These are phyloP conservation scores for Limnodromus scolopaceus DNA, from an alignment of 2,797 vertebrate species.

Conservation along the genomic window DNA sequence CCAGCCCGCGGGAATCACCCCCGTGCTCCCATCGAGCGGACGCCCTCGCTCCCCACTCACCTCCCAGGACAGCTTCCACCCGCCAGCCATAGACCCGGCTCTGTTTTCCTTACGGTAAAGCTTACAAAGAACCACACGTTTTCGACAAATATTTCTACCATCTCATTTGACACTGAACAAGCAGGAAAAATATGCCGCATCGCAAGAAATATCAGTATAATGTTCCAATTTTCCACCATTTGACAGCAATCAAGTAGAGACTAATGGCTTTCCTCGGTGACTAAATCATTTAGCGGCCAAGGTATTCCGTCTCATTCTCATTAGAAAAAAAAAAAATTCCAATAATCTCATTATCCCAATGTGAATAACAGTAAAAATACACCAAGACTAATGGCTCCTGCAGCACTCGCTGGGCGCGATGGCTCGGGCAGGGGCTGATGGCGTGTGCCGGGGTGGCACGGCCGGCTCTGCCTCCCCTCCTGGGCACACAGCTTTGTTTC, in stretches of 20 bases:
- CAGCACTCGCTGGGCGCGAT: conserved; percentile 64
- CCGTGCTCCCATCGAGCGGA: background rate
- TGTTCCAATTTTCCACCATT: conserved; percentile 84
- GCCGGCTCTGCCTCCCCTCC: background rate
- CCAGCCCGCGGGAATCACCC: background rate
- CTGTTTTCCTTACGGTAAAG: conserved; percentile 16
- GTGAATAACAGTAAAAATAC: conserved; percentile 87
- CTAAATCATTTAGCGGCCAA: conserved; percentile 87
- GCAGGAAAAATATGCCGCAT: conserved; percentile 80
- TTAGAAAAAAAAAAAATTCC: conserved; percentile 87
- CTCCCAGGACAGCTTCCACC: background rate
- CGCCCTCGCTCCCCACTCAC: background rate
- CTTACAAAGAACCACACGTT: background rate
- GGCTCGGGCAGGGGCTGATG: conserved; percentile 78
- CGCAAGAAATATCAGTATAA: conserved; percentile 88
- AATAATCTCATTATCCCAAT: conserved; percentile 89
- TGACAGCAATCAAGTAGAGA: conserved; percentile 93
- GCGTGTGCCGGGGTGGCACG: background rate
- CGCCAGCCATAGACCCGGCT: background rate
- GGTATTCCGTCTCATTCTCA: conserved; percentile 91
- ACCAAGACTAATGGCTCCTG: conserved; percentile 85
- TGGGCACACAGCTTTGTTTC: background rate
- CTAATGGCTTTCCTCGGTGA: conserved; percentile 88
- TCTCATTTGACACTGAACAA: conserved; percentile 66
- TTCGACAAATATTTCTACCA: conserved; percentile 50